Base-by-base conservation (phyloP, 2,797 vertebrate genomes). In the Poeciliopsis paucimaculata region DNA sequence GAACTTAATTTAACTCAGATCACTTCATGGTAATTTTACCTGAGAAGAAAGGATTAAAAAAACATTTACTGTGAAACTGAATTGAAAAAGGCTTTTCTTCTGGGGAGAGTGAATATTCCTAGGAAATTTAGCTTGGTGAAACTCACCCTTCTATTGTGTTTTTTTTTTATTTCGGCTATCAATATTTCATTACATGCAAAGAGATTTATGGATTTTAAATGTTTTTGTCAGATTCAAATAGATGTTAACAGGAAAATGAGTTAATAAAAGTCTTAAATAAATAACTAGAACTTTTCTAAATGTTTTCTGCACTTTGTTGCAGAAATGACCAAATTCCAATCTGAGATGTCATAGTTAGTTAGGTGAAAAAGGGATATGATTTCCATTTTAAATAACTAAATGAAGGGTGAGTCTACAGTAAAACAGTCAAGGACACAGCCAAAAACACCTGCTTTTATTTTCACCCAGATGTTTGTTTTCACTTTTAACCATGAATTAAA, bases 401-500 rank as follows among this genome's bases (percentile, higher is more conserved):
- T 23, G 43, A 4, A 31, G 7, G n/a, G 26, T 16, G 45, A 49
- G 16, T 31, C 71, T 49, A 28, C 9, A 47, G 15, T 72, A 72
- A 72, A 49, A 34, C 71, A 72, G 39, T 46, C 2, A 64, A 64
- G 31, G 34, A 34, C 18, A 2, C 62, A 23, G 20, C 36, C 20
- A 12, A 68, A 41, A 43, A 43, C 11, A 70, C 12, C 23, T 26
- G 10, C 9, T 39, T 66, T 66, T 5, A 68, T 68, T 68, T 68
- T 68, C 23, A 41, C 10, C 39, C 10, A 20, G 16, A 13, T 23
- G 18, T 64, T 39, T 68, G 10, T 39, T 78, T 62, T 78, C 43
- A n/a, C 62, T 73, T 79, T 78, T 41, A 41, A 76, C 76, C 73
- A 82, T n/a, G 36, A 83, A 81, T 45, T 46, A 20, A 83, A 78